A percentile compares a stretch with the other conserved stretches of the same genome.
phyloP scores from a whole-genome alignment of 2,888 invertebrate species.

The Reticulitermes lucifugus region DNA sequence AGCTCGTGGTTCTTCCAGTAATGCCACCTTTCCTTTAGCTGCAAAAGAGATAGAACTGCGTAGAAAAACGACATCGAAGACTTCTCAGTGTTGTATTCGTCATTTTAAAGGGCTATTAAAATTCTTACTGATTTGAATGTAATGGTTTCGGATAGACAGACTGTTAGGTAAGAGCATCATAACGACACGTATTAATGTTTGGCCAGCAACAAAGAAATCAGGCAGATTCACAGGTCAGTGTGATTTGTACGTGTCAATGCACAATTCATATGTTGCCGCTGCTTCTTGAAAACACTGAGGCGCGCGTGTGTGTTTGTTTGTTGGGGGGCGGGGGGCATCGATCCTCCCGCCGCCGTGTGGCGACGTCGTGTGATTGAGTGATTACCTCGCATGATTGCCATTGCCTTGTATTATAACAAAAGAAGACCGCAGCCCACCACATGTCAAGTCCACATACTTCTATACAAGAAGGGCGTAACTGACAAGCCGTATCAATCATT shows the following conservation, averaged over 20 bases:
- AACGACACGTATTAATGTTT: background rate
- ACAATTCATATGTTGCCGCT: background rate
- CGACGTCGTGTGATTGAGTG: constrained; percentile 4
- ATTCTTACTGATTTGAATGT: background rate
- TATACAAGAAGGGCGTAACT: background rate
- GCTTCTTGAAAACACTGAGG: background rate
- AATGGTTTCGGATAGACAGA: background rate
- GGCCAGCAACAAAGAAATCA: background rate
- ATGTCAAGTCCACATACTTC: background rate
- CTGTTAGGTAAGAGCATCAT: background rate
- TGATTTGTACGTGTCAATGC: background rate
- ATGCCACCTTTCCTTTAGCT: too few species aligned
- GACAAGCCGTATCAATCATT: constrained; percentile 11
- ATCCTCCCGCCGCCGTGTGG: background rate
- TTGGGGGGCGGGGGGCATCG: background rate
- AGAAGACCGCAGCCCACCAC: constrained; percentile 12
- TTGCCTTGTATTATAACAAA: constrained; percentile 18
- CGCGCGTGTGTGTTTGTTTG: background rate
- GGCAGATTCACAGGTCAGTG: background rate
- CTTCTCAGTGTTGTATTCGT: background rate
- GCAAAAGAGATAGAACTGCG: too few species aligned
- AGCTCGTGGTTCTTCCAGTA: too few species aligned
- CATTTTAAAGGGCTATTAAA: background rate
- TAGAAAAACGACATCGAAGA: too few species aligned
- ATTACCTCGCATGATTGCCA: constrained; percentile 13